These are phyloP conservation scores for Spodoptera litura DNA, from an alignment of 1,140 invertebrate species.

Conservation along the genomic window DNA sequence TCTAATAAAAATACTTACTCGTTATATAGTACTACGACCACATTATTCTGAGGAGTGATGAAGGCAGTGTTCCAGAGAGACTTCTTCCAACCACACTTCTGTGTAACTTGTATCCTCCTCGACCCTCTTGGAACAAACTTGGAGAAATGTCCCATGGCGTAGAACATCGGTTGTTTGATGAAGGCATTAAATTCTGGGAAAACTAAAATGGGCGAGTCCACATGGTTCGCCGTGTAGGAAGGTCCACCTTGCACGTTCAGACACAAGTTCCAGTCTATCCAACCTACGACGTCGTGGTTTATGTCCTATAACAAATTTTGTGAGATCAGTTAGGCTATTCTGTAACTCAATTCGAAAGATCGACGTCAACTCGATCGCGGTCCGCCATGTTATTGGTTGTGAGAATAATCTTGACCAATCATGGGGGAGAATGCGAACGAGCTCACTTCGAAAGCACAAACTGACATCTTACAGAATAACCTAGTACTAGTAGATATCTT, in stretches of 20 bases:
- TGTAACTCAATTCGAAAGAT: too few species aligned
- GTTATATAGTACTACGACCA: slow-evolving; percentile 67
- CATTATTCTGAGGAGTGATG: slow-evolving; percentile 63
- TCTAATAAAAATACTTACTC: slow-evolving; percentile 54
- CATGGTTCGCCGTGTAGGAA: slow-evolving; percentile 91
- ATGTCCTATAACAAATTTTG: slow-evolving; percentile 87
- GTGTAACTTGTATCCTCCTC: slow-evolving; percentile 74
- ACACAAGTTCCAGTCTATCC: slow-evolving; percentile 97
- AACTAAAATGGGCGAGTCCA: slow-evolving; percentile 93
- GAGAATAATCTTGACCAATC: too few species aligned
- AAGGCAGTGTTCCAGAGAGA: slow-evolving; percentile 63
- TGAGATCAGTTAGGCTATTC: not conserved
- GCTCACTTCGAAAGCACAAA: too few species aligned
- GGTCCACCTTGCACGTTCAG: slow-evolving; percentile 92
- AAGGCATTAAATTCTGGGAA: slow-evolving; percentile 89
- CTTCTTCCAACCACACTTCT: slow-evolving; percentile 41
- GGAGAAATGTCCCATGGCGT: slow-evolving; percentile 94
- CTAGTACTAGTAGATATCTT: too few species aligned
- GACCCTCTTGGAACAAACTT: slow-evolving; percentile 91
- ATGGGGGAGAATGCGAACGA: too few species aligned
- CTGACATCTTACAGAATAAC: too few species aligned
- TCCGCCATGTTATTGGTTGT: too few species aligned
- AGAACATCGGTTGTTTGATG: slow-evolving; percentile 96
- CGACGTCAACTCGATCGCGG: too few species aligned
- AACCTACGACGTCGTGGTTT: slow-evolving; percentile 90